These are phyloP conservation scores for Polypedilum vanderplanki DNA, from an alignment of 1,140 invertebrate genomes.

Conservation along the genomic window DNA sequence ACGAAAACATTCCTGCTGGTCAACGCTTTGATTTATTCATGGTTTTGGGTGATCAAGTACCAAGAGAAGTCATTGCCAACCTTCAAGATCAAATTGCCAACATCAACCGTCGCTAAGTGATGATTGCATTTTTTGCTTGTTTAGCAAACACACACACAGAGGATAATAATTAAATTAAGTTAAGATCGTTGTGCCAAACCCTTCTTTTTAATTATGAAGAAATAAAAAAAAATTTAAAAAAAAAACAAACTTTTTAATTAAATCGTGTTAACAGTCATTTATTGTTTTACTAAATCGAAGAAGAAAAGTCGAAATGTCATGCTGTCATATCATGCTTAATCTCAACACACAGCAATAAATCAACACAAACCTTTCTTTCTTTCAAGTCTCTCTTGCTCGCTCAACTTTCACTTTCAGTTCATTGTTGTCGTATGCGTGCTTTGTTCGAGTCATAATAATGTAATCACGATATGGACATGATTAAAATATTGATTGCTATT, in stretches of 20 bases:
- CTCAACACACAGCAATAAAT: conserved; percentile 4
- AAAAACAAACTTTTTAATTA: not conserved
- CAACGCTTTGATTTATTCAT: conserved; percentile 73
- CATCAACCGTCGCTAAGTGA: conserved; percentile 58
- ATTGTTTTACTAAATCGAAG: not conserved
- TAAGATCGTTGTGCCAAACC: conserved; percentile 27
- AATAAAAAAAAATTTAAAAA: not conserved
- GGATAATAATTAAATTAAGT: conserved; percentile 15
- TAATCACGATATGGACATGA: conserved; percentile 15
- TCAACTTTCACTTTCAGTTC: conserved; percentile 22
- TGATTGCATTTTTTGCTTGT: not conserved
- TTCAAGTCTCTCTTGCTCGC: not conserved
- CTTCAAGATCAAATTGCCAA: conserved; percentile 72
- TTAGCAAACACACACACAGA: not conserved
- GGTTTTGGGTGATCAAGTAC: conserved; percentile 72
- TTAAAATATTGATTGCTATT: conserved; percentile 26
- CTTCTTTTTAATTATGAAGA: conserved; percentile 15
- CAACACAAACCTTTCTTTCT: conserved; percentile 10
- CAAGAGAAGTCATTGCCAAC: conserved; percentile 78
- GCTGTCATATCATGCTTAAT: not conserved
- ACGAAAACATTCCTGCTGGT: conserved; percentile 73
- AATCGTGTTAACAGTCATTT: not conserved
- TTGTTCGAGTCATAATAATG: conserved; percentile 22
- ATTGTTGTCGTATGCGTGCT: not conserved
- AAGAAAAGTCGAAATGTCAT: not conserved